phyloP scores from a whole-genome alignment of 30 jellyfish, hydroid and myxozoan species.

The Aurelia sp. region DNA sequence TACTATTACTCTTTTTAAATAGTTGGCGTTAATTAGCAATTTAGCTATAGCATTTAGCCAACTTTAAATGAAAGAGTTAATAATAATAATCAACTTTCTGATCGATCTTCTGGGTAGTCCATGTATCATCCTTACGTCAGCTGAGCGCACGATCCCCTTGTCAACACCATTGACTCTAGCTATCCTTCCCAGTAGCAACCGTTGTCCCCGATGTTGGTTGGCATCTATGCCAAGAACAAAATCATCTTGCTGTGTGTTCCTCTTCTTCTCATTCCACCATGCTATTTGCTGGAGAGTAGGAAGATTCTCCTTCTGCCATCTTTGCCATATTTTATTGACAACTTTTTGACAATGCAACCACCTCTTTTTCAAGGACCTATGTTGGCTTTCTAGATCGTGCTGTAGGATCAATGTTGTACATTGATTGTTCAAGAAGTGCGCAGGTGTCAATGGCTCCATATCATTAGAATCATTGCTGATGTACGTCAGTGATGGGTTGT shows the following conservation, averaged over 20 bases:
- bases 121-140: conserved; percentile 9
- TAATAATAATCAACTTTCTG: conserved; percentile 24
- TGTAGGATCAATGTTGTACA: no score
- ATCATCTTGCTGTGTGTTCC: conserved; percentile 23
- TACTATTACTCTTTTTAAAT: no score
- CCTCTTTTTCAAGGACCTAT: no score
- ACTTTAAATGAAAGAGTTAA: no score
- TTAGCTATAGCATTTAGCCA: no score
- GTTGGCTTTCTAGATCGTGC: no score
- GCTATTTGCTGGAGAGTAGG: conserved; percentile 26
- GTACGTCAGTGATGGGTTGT: conserved; percentile 41
- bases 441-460: no score
- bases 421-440: no score
- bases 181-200: conserved; percentile 39
- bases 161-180: conserved; percentile 25
- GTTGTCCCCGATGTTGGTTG: conserved; percentile 30
- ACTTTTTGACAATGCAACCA: not conserved
- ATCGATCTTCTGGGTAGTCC: conserved; percentile 19
- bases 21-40: no score
- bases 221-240: conserved; percentile 31
- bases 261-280: conserved; percentile 19
- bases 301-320: no score
- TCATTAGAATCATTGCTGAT: conserved; percentile 27
- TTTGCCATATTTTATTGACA: conserved; percentile 16
- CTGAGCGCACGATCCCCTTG: conserved; percentile 38